These are phyloP conservation scores for Enteromius fasciolatus DNA, from an alignment of 2,797 vertebrate species.

Conservation along the genomic window DNA sequence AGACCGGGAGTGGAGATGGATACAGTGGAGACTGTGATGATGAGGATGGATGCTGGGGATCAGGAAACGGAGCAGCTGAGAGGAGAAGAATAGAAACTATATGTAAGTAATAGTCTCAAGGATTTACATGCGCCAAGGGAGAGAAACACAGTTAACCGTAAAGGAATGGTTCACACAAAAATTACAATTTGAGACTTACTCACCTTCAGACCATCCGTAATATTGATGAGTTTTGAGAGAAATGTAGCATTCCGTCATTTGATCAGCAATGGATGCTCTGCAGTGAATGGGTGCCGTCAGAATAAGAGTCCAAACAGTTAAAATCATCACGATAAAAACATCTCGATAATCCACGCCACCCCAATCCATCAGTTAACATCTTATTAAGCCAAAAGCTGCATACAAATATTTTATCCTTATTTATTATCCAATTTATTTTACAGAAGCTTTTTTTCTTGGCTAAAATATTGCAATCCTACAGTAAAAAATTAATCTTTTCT, in stretches of 20 bases:
- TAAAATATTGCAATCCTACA: not conserved
- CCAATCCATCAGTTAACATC: not conserved
- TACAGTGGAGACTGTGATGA: constrained; percentile 90
- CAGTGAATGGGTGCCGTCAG: not conserved
- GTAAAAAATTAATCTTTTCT: not conserved
- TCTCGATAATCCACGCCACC: not conserved
- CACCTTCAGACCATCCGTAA: not conserved
- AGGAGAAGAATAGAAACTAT: constrained; percentile 64
- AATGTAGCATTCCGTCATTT: not conserved
- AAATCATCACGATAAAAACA: not conserved
- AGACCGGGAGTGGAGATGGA: constrained; percentile 80
- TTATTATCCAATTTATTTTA: no score
- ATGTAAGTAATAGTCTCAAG: constrained; percentile 25
- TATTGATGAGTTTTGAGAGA: not conserved
- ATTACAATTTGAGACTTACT: not conserved
- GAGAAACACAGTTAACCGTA: not conserved
- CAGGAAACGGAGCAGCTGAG: constrained; percentile 79
- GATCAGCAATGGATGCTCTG: not conserved
- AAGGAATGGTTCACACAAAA: not conserved
- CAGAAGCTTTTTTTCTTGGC: not conserved
- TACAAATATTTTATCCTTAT: no score
- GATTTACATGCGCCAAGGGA: not conserved
- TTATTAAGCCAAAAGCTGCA: not conserved
- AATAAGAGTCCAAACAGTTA: not conserved
- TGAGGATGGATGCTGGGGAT: constrained; percentile 85